Conservation (phyloP, 2,888 invertebrate species). For the Camptogramma bilineatum region DNA sequence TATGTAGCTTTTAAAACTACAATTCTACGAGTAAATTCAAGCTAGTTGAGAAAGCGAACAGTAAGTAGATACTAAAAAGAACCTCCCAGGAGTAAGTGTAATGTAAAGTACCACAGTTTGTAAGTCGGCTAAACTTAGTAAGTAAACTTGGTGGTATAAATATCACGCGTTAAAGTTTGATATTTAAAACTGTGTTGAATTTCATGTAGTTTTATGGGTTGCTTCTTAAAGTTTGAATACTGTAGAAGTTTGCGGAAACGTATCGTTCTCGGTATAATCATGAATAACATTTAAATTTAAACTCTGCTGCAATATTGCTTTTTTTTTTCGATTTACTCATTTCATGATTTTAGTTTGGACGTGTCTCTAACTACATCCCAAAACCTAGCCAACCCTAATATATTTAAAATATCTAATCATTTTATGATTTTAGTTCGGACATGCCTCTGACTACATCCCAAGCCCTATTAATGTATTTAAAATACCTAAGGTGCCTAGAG, state of each 20-base stretch:
- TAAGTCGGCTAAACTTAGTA: constrained; percentile 50
- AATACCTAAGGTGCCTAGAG: no score
- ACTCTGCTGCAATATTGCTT: background rate
- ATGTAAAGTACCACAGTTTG: constrained; percentile 50
- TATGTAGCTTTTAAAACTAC: constrained; percentile 11
- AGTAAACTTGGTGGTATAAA: constrained; percentile 50
- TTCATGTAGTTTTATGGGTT: constrained; percentile 25
- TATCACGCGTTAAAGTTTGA: constrained; percentile 44
- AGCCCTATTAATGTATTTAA: no score
- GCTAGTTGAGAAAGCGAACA: background rate
- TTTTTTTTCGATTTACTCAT: no score
- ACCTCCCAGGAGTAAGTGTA: constrained; percentile 46
- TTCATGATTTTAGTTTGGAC: no score
- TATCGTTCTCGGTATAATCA: background rate
- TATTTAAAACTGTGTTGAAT: constrained; percentile 43
- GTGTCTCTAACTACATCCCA: no score
- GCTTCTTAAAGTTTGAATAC: constrained; percentile 14
- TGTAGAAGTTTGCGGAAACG: background rate
- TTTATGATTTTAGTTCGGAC: no score
- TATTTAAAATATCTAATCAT: no score
- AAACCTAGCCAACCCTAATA: no score
- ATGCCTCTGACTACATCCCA: no score
- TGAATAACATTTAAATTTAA: background rate
- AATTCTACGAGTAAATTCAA: constrained; percentile 13
- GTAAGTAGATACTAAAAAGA: constrained; percentile 16